Conservation (phyloP, 2,888 invertebrate genomes). For the Phorcus lineatus region DNA sequence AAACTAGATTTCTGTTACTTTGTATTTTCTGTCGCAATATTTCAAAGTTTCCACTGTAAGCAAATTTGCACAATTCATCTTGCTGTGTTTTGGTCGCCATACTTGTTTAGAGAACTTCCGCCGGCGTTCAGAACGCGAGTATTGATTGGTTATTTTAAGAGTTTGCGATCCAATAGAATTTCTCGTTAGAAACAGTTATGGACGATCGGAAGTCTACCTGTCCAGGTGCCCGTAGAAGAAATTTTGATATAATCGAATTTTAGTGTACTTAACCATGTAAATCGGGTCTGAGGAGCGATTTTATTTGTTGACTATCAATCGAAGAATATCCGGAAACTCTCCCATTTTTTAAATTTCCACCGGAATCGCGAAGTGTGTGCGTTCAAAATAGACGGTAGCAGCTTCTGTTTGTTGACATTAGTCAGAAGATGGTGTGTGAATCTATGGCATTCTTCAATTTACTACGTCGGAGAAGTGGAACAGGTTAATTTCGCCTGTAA, state of each 20-base stretch:
- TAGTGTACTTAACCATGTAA: not conserved
- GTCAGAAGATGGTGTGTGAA: not conserved
- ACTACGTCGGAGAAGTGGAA: not conserved
- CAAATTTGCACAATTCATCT: constrained; percentile 79
- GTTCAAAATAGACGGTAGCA: not conserved
- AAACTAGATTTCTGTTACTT: constrained; percentile 78
- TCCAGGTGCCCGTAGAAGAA: not conserved
- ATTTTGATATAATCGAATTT: not conserved
- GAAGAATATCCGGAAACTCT: not conserved
- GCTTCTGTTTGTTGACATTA: constrained; percentile 15
- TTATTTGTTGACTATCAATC: not conserved
- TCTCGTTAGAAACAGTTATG: not conserved
- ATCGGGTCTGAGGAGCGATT: not conserved
- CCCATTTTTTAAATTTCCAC: not conserved
- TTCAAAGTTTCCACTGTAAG: constrained; percentile 84
- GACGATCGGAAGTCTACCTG: not conserved
- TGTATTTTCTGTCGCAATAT: constrained; percentile 81
- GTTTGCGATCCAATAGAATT: not conserved
- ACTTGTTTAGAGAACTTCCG: not conserved
- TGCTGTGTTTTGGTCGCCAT: constrained; percentile 33
- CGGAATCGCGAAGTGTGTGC: not conserved
- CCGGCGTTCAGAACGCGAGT: not conserved
- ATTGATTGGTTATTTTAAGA: not conserved
- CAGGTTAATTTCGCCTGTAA: not conserved
- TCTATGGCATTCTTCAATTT: not conserved